Evolutionary conservation across 2,888 invertebrate genomes (phyloP).

Genomic region (Taenaris catops): DNA sequence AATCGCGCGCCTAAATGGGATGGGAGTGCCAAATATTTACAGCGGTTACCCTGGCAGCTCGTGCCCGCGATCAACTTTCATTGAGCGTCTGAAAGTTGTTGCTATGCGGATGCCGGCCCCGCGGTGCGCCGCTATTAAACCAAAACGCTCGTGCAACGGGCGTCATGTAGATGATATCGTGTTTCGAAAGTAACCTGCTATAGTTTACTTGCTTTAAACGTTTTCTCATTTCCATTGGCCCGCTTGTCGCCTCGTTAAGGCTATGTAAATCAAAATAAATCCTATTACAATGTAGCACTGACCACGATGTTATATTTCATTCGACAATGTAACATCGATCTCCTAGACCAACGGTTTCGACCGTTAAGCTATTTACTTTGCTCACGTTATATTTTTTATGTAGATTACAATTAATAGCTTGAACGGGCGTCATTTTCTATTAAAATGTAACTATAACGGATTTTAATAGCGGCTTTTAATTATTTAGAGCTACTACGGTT

Average conservation of each 20-base stretch:
- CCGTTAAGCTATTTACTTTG: slow-evolving; percentile 10
- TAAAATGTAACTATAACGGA: slow-evolving; percentile 1
- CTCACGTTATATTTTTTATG: slow-evolving; percentile 7
- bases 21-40: slow-evolving; percentile 26
- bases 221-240: slow-evolving; percentile 32
- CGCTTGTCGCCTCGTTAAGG: slow-evolving; percentile 25
- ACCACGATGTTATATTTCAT: slow-evolving; percentile 9
- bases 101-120: slow-evolving; percentile 74
- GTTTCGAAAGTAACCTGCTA: slow-evolving; percentile 68
- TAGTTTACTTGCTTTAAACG: slow-evolving; percentile 42
- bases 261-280: slow-evolving; percentile 21
- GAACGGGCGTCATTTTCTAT: slow-evolving; percentile 4
- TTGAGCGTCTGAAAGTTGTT: slow-evolving; percentile 71
- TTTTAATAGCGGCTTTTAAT: background rate
- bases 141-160: slow-evolving; percentile 60
- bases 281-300: slow-evolving; percentile 16
- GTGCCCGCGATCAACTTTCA: slow-evolving; percentile 72
- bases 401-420: slow-evolving; percentile 7
- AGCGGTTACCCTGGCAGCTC: slow-evolving; percentile 50
- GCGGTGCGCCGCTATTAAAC: slow-evolving; percentile 64
- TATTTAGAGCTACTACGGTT: no score
- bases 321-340: slow-evolving; percentile 13
- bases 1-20: slow-evolving; percentile 17
- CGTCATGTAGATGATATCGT: slow-evolving; percentile 72
- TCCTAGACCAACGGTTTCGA: slow-evolving; percentile 7